Base-by-base conservation (phyloP, 2,888 invertebrate genomes). In the Catonia carolina region DNA sequence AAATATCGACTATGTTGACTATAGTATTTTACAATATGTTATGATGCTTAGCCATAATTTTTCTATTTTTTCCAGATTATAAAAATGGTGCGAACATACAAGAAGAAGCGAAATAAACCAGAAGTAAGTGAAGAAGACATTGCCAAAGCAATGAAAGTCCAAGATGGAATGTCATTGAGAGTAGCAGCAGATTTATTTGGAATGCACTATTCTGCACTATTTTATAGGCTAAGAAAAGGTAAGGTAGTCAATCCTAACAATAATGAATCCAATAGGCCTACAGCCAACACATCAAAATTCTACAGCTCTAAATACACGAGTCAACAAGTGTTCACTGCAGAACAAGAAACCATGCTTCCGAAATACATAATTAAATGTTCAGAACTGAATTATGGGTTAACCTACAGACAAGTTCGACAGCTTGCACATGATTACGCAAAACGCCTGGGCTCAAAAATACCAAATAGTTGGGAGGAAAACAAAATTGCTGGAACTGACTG, bases 101-200 rank as follows among this genome's bases (percentile, higher is more conserved):
- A 23, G 23, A 42, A 45, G 54, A 54, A 54, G 35, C 54, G 22
- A 2, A 47, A 45, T 33, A 54, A 45, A 14, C 47, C 53, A 47
- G 47, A 54, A 54, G 47, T 54, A 4, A 54, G 47, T 54, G 54
- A 54, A 33, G 54, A 54, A 35, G 47, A 45, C 12, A 54, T 54
- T 12, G 35, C 42, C n/a, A 53, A 53, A 27, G 53, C 53, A 22
- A 42, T 47, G 36, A 45, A 54, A 54, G 54, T 54, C 20, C 31
- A 54, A 20, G 54, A 54, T 35, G 33, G 47, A 14, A 54, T 54
- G 33, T 35, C 45, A 2, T 20, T 54, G 8, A 14, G 54, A 47
- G 45, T 31, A 47, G 54, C 54, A 31, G 47, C 47, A 47, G 36
- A 47, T 33, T 35, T 54, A 17, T 54, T n/a, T 54, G 47, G 47